Percentiles rank a stretch among this genome's conserved stretches.
phyloP scores from a whole-genome alignment of 2,888 invertebrate genomes.

The Phrixothrix hirtus region DNA sequence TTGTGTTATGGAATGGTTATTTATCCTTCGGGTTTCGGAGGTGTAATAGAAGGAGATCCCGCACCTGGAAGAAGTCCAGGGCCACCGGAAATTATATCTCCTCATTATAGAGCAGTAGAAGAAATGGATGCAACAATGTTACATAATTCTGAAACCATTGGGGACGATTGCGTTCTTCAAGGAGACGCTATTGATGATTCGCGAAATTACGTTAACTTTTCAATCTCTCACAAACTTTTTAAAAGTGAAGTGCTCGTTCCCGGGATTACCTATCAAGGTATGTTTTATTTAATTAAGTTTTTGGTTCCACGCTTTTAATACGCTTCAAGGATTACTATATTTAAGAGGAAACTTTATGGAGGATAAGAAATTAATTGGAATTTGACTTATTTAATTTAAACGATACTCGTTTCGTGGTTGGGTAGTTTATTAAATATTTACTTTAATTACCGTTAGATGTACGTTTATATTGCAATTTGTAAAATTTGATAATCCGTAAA shows the following conservation, averaged over 20 bases:
- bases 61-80: conserved; percentile 70
- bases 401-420: no score
- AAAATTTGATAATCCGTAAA: no score
- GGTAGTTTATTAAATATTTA: no score
- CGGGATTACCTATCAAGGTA: conserved; percentile 63
- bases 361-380: no score
- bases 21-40: conserved; percentile 44
- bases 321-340: no score
- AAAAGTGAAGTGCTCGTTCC: conserved; percentile 58
- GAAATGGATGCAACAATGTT: conserved; percentile 23
- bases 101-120: conserved; percentile 11
- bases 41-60: conserved; percentile 64
- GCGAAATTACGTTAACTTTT: conserved; percentile 59
- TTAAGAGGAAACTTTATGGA: no score
- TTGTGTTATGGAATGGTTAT: conserved; percentile 37
- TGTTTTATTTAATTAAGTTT: conserved; percentile 49
- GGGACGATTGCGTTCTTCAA: conserved; percentile 29
- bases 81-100: conserved; percentile 55
- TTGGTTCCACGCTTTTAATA: no score
- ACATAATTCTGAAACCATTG: conserved; percentile 22
- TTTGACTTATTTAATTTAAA: no score
- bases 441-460: no score
- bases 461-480: no score
- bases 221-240: conserved; percentile 60
- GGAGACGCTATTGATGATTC: conserved; percentile 54